A percentile compares a stretch with the other conserved stretches of the same genome.
These are phyloP conservation scores for Dicyrtomina minuta DNA, from an alignment of 2,888 invertebrate species.

Conservation along the genomic window DNA sequence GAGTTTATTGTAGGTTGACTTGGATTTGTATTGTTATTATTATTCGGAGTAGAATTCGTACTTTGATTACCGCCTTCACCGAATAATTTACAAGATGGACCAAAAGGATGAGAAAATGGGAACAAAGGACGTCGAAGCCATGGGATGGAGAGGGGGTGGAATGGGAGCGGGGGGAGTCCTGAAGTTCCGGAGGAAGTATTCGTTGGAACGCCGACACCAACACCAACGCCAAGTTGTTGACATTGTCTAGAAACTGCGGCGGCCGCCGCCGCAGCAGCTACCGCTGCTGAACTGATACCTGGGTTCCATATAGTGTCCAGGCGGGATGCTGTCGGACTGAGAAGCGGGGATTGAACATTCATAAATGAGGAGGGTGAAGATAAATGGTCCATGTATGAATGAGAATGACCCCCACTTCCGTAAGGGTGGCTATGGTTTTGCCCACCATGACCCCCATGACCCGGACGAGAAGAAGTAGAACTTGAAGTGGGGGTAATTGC, in stretches of 20 bases:
- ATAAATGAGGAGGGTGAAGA: background rate
- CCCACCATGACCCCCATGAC: background rate
- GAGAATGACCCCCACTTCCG: background rate
- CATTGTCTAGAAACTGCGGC: slow-evolving; percentile 16
- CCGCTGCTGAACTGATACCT: slow-evolving; percentile 35
- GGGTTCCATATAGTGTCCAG: slow-evolving; percentile 51
- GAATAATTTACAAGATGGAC: slow-evolving; percentile 42
- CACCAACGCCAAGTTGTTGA: too few relatives aligned
- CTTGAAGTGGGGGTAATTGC: background rate
- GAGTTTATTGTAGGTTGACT: too few relatives aligned
- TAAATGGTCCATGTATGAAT: slow-evolving; percentile 13
- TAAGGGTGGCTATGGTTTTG: slow-evolving; percentile 1
- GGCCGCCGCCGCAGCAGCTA: slow-evolving; percentile 19
- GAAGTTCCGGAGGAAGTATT: too few relatives aligned
- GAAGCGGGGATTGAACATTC: slow-evolving; percentile 14
- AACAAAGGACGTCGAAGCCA: slow-evolving; percentile 52
- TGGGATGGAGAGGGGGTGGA: slow-evolving; percentile 51
- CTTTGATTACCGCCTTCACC: slow-evolving; percentile 26
- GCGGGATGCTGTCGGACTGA: slow-evolving; percentile 6
- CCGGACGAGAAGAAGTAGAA: background rate
- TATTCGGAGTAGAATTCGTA: background rate
- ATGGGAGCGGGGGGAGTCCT: slow-evolving; percentile 38
- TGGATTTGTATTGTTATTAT: too few relatives aligned
- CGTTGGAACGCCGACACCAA: too few relatives aligned
- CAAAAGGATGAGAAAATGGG: slow-evolving; percentile 53